Percentiles rank a stretch among this genome's conserved stretches.
These are phyloP conservation scores for Sula dactylatra DNA, from an alignment of 2,113 vertebrate genomes.

Conservation along the genomic window DNA sequence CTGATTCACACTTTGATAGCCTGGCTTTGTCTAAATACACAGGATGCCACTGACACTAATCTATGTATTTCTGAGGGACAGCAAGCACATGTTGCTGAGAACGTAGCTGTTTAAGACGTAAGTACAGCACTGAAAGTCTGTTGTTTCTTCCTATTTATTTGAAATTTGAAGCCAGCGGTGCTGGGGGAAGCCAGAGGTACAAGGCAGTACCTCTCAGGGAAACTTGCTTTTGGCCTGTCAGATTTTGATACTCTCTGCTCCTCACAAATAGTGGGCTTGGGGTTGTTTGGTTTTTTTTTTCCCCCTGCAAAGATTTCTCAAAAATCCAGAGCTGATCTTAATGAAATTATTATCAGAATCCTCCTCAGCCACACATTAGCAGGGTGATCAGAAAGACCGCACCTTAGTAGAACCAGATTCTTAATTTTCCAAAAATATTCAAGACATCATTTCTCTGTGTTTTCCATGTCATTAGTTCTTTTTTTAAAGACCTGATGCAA, in stretches of 20 bases:
- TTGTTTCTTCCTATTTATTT: neutral
- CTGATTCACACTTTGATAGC: neutral
- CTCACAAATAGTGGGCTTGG: neutral
- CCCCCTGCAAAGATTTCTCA: neutral
- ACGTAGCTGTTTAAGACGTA: accelerated
- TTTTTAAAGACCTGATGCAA: neutral
- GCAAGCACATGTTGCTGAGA: neutral
- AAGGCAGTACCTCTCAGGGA: neutral
- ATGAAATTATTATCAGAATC: neutral
- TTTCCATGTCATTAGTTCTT: neutral
- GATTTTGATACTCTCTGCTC: neutral
- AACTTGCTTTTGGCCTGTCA: neutral
- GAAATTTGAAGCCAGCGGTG: neutral
- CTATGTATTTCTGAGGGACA: neutral
- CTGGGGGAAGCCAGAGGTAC: neutral
- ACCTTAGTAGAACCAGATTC: neutral
- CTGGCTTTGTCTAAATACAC: neutral
- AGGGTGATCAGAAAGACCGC: neutral
- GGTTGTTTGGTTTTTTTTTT: neutral
- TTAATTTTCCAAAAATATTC: neutral
- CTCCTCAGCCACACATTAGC: neutral
- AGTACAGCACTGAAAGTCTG: neutral
- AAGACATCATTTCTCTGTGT: neutral
- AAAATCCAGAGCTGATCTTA: neutral
- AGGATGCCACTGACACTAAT: too few species aligned